Base-by-base conservation (phyloP, 2,888 invertebrate genomes). In the Oasisia sp. region DNA sequence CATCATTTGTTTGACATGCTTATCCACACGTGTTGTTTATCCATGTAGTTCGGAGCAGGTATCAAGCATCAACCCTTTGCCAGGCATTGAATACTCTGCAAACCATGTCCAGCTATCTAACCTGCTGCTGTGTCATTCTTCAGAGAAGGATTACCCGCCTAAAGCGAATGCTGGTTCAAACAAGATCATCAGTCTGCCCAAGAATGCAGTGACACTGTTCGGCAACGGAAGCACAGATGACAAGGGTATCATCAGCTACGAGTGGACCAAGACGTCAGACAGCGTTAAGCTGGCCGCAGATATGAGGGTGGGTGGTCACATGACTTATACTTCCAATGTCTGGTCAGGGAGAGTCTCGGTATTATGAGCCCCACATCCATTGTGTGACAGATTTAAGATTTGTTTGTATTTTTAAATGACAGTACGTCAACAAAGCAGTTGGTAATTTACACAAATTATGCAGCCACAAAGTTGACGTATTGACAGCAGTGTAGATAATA, bases 151-250 rank as follows among this genome's bases (percentile, higher is more conserved):
- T 96, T 99, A 99, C 97, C 99, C 99, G 0, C 99, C 99, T 0
- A 98, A 98, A 96, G 99, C 99, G 0, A 99, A 99, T 97, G 99
- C 99, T 91, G 98, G 99, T 97, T 96, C 98, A 95, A 98, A 99
- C 94, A 98, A 98, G 90, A 98, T 99, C 93, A 97, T 99, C 94
- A 98, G 98, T 96, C 97, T 99, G 92, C 99, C 99, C 0, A 98
- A 98, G 95, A 98, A 98, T 95, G 97, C 97, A 90, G 97, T 98
- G 14, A 98, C 98, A 0, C 97, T 99, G 44, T 98, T 98, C 96
- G 99, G 99, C 7, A 99, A 98, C 94, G 97, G 98, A 93, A 99
- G 99, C 93, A 98, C 98, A 0, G 99, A 99, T 95, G 99, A 99
- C 96, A 98, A 98, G 95, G 98, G 98, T 94, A 99, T 99, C 94